Evolutionary conservation across 2,113 vertebrate genomes (phyloP).

Genomic region (Poeciliopsis prolifica): DNA sequence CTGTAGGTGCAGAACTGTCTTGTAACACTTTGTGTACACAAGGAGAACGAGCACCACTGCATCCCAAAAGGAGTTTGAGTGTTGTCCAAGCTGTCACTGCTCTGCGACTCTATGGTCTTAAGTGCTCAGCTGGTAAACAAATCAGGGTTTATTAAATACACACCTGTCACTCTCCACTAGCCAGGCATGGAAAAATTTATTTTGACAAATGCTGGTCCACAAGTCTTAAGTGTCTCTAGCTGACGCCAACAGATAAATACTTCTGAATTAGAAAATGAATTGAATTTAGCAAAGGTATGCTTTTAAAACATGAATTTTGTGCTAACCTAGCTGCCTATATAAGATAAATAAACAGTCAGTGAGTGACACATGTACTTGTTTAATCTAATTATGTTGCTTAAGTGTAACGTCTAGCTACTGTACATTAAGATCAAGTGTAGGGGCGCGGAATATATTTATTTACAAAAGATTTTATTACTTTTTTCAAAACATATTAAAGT

Average conservation of each 20-base stretch:
- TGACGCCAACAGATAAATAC: constrained; percentile 86
- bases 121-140: constrained; percentile 85
- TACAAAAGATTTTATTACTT: constrained; percentile 24
- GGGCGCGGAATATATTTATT: constrained; percentile 29
- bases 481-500: background rate
- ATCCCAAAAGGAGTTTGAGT: constrained; percentile 64
- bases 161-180: constrained; percentile 80
- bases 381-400: constrained; percentile 81
- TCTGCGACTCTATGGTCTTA: constrained; percentile 54
- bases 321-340: constrained; percentile 84
- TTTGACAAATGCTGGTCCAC: constrained; percentile 86
- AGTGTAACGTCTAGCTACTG: constrained; percentile 80
- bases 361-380: constrained; percentile 88
- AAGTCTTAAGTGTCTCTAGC: constrained; percentile 79
- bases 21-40: constrained; percentile 43
- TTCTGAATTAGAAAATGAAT: constrained; percentile 80
- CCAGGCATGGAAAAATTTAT: constrained; percentile 84
- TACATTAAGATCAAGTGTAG: constrained; percentile 43
- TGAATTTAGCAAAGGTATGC: constrained; percentile 77
- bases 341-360: constrained; percentile 88
- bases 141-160: constrained; percentile 86
- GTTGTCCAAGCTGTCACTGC: constrained; percentile 60
- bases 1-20: constrained; percentile 42
- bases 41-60: constrained; percentile 18
- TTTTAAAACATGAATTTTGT: constrained; percentile 82